Evolutionary conservation across 2,797 vertebrate species (phyloP).

Genomic region (Xenopus petersii): DNA sequence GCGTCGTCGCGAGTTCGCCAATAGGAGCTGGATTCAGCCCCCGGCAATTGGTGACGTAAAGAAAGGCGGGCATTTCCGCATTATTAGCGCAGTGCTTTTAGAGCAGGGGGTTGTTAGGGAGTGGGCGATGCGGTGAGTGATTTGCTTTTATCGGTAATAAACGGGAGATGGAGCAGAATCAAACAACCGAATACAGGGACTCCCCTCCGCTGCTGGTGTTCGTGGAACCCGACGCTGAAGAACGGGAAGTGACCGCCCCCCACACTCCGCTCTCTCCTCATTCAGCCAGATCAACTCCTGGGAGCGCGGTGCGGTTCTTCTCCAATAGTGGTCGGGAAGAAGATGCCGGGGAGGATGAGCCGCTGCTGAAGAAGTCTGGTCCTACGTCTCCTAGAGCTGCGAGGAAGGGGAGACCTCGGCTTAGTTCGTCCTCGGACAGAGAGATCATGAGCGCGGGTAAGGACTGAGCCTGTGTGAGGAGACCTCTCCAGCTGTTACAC

Average conservation of each 20-base stretch:
- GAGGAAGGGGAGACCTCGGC: constrained; percentile 14
- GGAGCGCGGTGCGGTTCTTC: constrained; percentile 32
- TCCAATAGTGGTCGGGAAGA: constrained; percentile 14
- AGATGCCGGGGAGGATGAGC: constrained; percentile 55
- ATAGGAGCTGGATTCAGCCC: neutral
- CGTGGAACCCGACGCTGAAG: constrained; percentile 6
- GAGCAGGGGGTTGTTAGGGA: neutral
- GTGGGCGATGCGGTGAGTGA: neutral
- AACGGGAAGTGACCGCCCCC: neutral
- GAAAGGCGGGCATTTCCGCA: neutral
- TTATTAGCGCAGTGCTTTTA: neutral
- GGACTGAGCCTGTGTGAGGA: neutral
- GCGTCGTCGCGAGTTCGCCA: neutral
- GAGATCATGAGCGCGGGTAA: constrained; percentile 50
- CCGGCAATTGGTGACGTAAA: neutral
- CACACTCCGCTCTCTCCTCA: neutral
- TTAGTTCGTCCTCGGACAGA: constrained; percentile 33
- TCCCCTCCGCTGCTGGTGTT: constrained; percentile 14
- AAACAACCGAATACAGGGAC: neutral
- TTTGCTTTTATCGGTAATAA: neutral
- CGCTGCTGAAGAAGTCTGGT: constrained; percentile 56
- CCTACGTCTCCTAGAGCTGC: constrained; percentile 21
- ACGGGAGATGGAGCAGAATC: neutral
- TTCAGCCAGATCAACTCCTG: rapidly evolving
- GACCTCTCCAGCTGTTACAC: no score